phyloP scores from a whole-genome alignment of 1,140 invertebrate genomes.

The Muscidifurax raptorellus region DNA sequence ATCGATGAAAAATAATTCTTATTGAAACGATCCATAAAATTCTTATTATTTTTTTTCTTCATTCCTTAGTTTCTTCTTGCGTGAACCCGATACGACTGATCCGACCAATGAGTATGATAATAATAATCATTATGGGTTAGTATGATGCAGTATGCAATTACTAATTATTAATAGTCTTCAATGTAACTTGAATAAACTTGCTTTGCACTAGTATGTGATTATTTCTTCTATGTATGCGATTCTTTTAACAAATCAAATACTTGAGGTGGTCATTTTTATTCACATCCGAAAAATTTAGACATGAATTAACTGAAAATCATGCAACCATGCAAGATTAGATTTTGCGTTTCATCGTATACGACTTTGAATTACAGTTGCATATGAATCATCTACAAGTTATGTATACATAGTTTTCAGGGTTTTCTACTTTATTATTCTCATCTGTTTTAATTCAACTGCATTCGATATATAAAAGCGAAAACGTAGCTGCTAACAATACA shows the following conservation, averaged over 20 bases:
- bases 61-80: not conserved
- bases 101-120: slow-evolving; percentile 11
- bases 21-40: slow-evolving; percentile 46
- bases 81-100: not conserved
- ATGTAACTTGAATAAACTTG: slow-evolving; percentile 36
- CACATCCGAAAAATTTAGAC: slow-evolving; percentile 9
- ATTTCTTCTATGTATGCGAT: not conserved
- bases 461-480: slow-evolving; percentile 19
- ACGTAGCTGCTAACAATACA: not conserved
- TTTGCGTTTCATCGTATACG: slow-evolving; percentile 21
- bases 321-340: not conserved
- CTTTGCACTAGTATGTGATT: slow-evolving; percentile 15
- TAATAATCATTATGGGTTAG: slow-evolving; percentile 9
- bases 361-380: slow-evolving; percentile 43
- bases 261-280: not conserved
- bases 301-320: slow-evolving; percentile 42
- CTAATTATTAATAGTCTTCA: slow-evolving; percentile 34
- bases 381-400: slow-evolving; percentile 49
- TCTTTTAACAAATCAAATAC: slow-evolving; percentile 29
- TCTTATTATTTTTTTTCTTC: slow-evolving; percentile 27
- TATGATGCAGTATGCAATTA: slow-evolving; percentile 18
- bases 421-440: not conserved
- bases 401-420: slow-evolving; percentile 25
- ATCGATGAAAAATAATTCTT: slow-evolving; percentile 54
- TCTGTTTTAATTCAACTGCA: slow-evolving; percentile 14